Conservation (phyloP, 2,888 invertebrate genomes). For the Drosophila tanythrix region DNA sequence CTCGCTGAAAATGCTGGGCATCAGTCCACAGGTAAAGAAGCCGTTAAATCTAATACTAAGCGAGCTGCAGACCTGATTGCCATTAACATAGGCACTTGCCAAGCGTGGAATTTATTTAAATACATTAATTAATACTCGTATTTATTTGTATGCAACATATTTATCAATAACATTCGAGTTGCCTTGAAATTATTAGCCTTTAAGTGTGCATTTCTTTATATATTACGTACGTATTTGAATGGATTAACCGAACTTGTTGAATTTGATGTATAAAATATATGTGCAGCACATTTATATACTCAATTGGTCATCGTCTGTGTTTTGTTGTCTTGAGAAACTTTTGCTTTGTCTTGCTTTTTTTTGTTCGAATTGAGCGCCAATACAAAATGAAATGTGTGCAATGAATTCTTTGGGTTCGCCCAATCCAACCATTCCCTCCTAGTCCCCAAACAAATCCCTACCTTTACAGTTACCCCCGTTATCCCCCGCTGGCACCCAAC, state of each 20-base stretch:
- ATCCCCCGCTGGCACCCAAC: slow-evolving; percentile 13
- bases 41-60: slow-evolving; percentile 78
- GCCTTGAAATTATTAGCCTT: slow-evolving; percentile 63
- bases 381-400: slow-evolving; percentile 79
- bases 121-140: slow-evolving; percentile 40
- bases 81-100: slow-evolving; percentile 45
- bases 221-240: slow-evolving; percentile 36
- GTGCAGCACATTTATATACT: slow-evolving; percentile 65
- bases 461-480: not conserved
- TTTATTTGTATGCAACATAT: slow-evolving; percentile 56
- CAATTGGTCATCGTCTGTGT: slow-evolving; percentile 65
- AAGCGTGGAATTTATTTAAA: slow-evolving; percentile 45
- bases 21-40: slow-evolving; percentile 94
- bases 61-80: slow-evolving; percentile 73
- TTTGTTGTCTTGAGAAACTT: slow-evolving; percentile 60
- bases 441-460: slow-evolving; percentile 11
- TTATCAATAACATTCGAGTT: slow-evolving; percentile 47
- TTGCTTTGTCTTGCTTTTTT: slow-evolving; percentile 55
- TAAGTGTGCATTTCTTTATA: slow-evolving; percentile 64
- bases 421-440: slow-evolving; percentile 18
- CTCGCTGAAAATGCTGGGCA: slow-evolving; percentile 95
- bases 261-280: slow-evolving; percentile 57
- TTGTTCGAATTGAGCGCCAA: slow-evolving; percentile 60
- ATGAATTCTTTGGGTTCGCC: slow-evolving; percentile 45
- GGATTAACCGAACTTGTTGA: slow-evolving; percentile 39